Base-by-base conservation (phyloP, 2,113 vertebrate genomes). In the Dipodomys ordii region DNA sequence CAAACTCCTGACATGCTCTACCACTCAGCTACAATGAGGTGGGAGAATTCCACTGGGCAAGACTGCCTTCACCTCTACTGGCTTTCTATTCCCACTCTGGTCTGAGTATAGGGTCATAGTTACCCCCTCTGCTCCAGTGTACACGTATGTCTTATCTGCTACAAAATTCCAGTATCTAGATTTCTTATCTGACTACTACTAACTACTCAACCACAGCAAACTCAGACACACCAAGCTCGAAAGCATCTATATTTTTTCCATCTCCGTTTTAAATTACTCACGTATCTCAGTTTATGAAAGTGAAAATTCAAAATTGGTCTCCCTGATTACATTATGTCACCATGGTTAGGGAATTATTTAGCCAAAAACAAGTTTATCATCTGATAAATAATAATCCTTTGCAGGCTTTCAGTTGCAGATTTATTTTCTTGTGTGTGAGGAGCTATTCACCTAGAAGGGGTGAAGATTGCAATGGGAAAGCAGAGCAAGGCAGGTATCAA, bases 221-320 rank as follows among this genome's bases (percentile, higher is more conserved):
- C 69, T 28, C 35, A 68, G 68, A 88, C n/a, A 62, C 27, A 27
- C 39, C 10, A 19, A 65, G 65, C 19, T 67, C 46, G 19, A 25
- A 39, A 16, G 20, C 64, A 20, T 65, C 27, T 91, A 1, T 83
- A 1, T 71, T 62, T 83, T 30, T 23, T 80, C 8, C 60, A 23
- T 88, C 30, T 90, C 18, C 19, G 5, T 53, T 69, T 72, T 79
- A 67, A 86, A 53, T 87, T 60, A 71, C 71, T 91, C 79, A 69
- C 73, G 0, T 67, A 76, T 86, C 93, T 87, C 83, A 62, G 73
- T 83, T 80, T 65, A 62, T 53, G 71, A 93, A 95, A 92, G 87
- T 65, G 80, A 93, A 82, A 91, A 89, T 72, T 94, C 53, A 68
- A 32, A 57, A 85, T 92, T 72, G 23, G 71, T 92, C 81, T 87